Evolutionary conservation across 2,888 invertebrate genomes (phyloP), one percentile per base, ranked within the genome.

Genomic region (Emmelina monodactyla): DNA sequence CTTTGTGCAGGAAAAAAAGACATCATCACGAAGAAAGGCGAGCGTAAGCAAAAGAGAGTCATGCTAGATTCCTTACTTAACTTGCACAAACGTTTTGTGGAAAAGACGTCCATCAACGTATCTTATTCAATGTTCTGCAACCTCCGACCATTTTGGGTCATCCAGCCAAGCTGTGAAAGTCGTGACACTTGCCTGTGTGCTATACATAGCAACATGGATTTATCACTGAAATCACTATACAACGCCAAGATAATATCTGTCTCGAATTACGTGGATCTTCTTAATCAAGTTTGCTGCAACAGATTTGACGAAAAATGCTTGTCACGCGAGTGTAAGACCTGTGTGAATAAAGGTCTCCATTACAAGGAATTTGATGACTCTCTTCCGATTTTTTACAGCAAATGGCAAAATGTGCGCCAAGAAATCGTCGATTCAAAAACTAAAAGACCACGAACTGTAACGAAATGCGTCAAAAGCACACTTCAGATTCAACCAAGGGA

Each of bases 201-300:
- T 32, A 37, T 14, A 19, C 40, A 40, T 22, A 31, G 28, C 12
- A 37, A 39, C 32, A 30, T 41, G n/a, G 39, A 42, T 42, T 34
- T 36, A 15, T 34, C 31, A 12, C 34, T 37, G 34, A 34, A 30
- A 16, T 22, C 42, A 31, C 36, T 39, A 16, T 32, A 37, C 33
- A 31, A 41, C 16, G 38, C 36, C n/a, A 28, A 28, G 11, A 28
- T 28, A 28, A 28, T 28, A 28, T 28, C 28, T 28, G 11, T 31
- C n/a, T 38, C 38, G 22, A 41, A 39, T 33, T 31, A 41, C 33
- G 33, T 35, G 28, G 30, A 33, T 22, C 35, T 41, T 35, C 41
- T 37, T 22, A 37, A 39, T 7, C 28, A 28, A 42, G 19, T 39
- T 25, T 40, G 37, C 28, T 40, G 39, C 28, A 31, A 39, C 19